Conservation (phyloP, 1,140 invertebrate species). For the Neodiprion pinetum region DNA sequence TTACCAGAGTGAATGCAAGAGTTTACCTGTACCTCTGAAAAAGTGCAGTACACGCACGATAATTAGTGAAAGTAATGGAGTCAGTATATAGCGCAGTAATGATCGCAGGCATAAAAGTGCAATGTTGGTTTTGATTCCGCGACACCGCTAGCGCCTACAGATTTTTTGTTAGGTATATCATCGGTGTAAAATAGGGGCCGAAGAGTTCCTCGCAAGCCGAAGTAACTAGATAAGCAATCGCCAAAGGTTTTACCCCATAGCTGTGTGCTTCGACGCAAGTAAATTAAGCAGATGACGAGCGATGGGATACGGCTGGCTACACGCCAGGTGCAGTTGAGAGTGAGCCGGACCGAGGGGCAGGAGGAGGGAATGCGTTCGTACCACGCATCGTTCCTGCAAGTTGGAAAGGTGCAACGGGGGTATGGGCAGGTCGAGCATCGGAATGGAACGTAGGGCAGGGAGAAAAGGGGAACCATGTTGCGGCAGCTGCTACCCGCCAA, state of each 20-base stretch:
- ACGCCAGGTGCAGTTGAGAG: constrained; percentile 6
- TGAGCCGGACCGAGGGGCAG: neutral
- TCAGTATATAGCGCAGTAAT: too few relatives aligned
- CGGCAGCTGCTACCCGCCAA: constrained; percentile 55
- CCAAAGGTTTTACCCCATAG: neutral
- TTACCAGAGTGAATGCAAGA: too few relatives aligned
- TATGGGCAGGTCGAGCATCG: constrained; percentile 13
- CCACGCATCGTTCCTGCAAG: constrained; percentile 26
- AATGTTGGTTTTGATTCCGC: too few relatives aligned
- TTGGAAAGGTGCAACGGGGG: constrained; percentile 15
- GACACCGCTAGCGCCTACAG: too few relatives aligned
- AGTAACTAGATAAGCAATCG: too few relatives aligned
- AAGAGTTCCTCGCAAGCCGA: too few relatives aligned
- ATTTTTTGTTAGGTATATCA: too few relatives aligned
- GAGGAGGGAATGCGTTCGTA: constrained; percentile 25
- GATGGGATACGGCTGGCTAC: constrained; percentile 4
- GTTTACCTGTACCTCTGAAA: too few relatives aligned
- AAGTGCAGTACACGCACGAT: too few relatives aligned
- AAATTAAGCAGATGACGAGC: constrained; percentile 7
- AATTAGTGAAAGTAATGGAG: too few relatives aligned
- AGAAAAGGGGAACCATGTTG: constrained; percentile 24
- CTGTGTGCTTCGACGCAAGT: neutral
- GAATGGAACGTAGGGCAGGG: constrained; percentile 33
- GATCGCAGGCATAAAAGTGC: too few relatives aligned
- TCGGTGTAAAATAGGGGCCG: too few relatives aligned